A percentile compares a stretch with the other conserved stretches of the same genome.
Conservation (phyloP, 2,113 vertebrate genomes). For the Indicator maculatus region DNA sequence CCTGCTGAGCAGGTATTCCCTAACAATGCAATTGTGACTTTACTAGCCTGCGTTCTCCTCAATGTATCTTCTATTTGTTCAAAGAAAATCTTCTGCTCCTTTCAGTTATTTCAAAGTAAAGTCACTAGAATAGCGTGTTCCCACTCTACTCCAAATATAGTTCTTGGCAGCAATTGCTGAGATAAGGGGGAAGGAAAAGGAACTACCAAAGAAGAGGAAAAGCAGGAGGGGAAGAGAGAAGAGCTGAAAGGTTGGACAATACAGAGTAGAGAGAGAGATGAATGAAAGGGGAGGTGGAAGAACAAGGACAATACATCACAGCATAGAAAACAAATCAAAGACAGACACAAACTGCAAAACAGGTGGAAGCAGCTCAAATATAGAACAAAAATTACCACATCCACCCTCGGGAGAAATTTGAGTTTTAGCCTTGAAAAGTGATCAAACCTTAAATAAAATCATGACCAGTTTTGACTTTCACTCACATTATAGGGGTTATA, state of each 20-base stretch:
- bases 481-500: neutral
- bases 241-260: neutral
- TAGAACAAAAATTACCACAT: neutral
- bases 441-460: constrained; percentile 31
- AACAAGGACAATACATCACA: neutral
- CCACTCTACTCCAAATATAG: constrained; percentile 73
- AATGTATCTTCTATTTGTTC: constrained; percentile 30
- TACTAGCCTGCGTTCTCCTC: constrained; percentile 33
- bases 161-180: constrained; percentile 60
- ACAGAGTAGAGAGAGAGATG: neutral
- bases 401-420: neutral
- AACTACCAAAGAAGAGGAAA: constrained; percentile 59
- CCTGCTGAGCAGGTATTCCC: constrained; percentile 52
- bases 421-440: constrained; percentile 24
- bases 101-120: constrained; percentile 68
- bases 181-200: constrained; percentile 55
- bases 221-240: constrained; percentile 5
- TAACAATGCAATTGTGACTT: constrained; percentile 32
- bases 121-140: constrained; percentile 72
- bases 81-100: constrained; percentile 57
- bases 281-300: constrained; percentile 11
- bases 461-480: neutral
- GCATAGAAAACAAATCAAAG: constrained; percentile 18
- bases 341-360: neutral
- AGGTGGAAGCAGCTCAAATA: constrained; percentile 10